Evolutionary conservation across 2,797 vertebrate genomes (phyloP).

Genomic region (Pipistrellus pygmaeus): DNA sequence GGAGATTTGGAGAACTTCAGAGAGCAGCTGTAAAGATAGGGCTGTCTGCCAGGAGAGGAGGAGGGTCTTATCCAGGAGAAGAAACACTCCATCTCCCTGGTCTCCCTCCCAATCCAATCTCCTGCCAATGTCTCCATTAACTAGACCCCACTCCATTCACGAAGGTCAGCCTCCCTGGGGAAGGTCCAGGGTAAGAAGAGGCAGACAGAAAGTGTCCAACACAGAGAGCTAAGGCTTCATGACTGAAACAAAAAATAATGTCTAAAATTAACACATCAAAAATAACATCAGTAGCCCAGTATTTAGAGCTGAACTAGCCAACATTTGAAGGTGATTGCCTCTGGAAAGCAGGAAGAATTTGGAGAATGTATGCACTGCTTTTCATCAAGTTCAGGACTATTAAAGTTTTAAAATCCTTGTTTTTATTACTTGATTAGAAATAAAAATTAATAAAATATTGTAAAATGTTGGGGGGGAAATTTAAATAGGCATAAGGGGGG

Average conservation of each 20-base stretch:
- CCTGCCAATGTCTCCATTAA: neutral
- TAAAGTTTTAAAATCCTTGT: neutral
- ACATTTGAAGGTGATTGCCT: neutral
- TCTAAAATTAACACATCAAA: conserved; percentile 13
- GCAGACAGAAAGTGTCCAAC: neutral
- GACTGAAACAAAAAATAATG: neutral
- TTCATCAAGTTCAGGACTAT: neutral
- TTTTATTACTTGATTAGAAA: neutral
- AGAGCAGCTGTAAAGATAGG: neutral
- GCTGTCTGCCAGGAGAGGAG: neutral
- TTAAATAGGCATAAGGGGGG: neutral
- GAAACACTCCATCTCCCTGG: neutral
- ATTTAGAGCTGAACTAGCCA: neutral
- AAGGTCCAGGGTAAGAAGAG: neutral
- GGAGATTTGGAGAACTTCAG: neutral
- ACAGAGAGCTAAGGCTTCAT: neutral
- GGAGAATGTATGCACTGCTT: neutral
- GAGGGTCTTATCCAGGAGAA: neutral
- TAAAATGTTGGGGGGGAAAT: neutral
- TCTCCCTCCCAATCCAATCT: neutral
- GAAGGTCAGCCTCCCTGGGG: neutral
- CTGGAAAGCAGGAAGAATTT: neutral
- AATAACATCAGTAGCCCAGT: neutral
- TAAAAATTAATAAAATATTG: neutral
- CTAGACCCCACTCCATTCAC: neutral